These are phyloP conservation scores for Prochilodus magdalenae DNA, from an alignment of 2,113 vertebrate genomes.

Conservation along the genomic window DNA sequence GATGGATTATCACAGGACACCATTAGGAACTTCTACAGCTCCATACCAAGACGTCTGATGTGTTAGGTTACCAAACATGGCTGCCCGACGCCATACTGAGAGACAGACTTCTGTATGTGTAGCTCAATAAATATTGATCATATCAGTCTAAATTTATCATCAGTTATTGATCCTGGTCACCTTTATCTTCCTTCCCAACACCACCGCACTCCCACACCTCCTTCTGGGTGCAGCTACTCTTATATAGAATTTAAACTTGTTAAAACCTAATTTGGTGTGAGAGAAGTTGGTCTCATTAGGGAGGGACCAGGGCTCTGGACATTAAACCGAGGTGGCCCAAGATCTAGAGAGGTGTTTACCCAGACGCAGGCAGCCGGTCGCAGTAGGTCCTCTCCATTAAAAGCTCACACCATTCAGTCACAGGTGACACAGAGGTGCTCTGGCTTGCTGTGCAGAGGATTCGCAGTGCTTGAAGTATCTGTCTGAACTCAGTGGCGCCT, in stretches of 20 bases:
- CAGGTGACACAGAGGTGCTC: conserved; percentile 27
- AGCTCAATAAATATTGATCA: too few relatives aligned
- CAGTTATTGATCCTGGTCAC: too few relatives aligned
- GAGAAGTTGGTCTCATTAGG: not conserved
- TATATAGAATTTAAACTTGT: too few relatives aligned
- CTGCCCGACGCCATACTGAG: too few relatives aligned
- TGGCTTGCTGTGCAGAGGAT: conserved; percentile 40
- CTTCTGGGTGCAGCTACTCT: too few relatives aligned
- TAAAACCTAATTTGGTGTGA: not conserved
- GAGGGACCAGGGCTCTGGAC: conserved; percentile 27
- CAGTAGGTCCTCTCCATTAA: conserved; percentile 57
- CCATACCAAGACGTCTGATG: too few relatives aligned
- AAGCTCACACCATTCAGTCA: conserved; percentile 53
- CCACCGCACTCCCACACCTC: not conserved
- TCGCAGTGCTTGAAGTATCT: not conserved
- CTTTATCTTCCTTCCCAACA: too few relatives aligned
- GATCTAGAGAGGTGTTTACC: conserved; percentile 41
- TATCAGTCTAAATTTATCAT: too few relatives aligned
- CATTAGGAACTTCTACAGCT: too few relatives aligned
- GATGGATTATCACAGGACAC: too few relatives aligned
- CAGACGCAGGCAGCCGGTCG: conserved; percentile 42
- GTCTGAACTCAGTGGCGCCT: not conserved
- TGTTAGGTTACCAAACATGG: too few relatives aligned
- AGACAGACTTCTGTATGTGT: too few relatives aligned
- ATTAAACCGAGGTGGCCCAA: conserved; percentile 42